Base-by-base conservation (phyloP, 1,140 invertebrate genomes). In the Drosophila persimilis region DNA sequence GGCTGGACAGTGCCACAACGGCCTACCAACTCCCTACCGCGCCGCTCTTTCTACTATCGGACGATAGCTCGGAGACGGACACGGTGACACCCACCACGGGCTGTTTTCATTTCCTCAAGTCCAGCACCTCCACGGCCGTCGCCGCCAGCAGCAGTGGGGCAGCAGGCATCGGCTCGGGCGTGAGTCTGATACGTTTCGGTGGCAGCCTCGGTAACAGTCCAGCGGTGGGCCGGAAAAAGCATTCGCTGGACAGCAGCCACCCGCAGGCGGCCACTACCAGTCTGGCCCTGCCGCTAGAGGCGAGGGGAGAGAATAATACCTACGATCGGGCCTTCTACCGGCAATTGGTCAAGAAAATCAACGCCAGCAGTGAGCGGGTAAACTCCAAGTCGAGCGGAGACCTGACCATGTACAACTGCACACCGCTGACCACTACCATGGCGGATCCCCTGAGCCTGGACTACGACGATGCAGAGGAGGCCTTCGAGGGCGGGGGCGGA, bases 321-420 rank as follows among this genome's bases (percentile, higher is more conserved):
- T 91, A 91, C 51, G 90, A 91, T 71, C 84, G 86, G 7, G 85
- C 83, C 22, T 91, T 91, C 44, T 91, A 91, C 64, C 58, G 72
- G 26, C 66, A 90, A 64, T 48, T 91, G 75, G 45, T 66, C 15
- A 86, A 88, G 46, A 86, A 86, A 52, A 62, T 86, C 2, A 59
- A 73, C 24, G 81, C 83, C 45, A 86, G 83, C 73, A 77, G 69
- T 9, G 77, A 91, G 52, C 73, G 86, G 2, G 72, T 88, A 0
- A 91, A 89, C 59, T 91, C 91, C 4, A 91, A 91, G 47, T 91
- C 91, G 0, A 91, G 90, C 50, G 90, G 79, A 1, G 90, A 91
- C 64, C 67, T 91, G 1, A 91, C 90, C 59, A 90, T 89, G 77
- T 91, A 90, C 39, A 84, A 73, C 54, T 84, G 86, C 8, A 89